Percentiles rank a stretch among this genome's conserved stretches.
These are phyloP conservation scores for Pterocles gutturalis DNA, from an alignment of 2,113 vertebrate genomes.

Conservation along the genomic window DNA sequence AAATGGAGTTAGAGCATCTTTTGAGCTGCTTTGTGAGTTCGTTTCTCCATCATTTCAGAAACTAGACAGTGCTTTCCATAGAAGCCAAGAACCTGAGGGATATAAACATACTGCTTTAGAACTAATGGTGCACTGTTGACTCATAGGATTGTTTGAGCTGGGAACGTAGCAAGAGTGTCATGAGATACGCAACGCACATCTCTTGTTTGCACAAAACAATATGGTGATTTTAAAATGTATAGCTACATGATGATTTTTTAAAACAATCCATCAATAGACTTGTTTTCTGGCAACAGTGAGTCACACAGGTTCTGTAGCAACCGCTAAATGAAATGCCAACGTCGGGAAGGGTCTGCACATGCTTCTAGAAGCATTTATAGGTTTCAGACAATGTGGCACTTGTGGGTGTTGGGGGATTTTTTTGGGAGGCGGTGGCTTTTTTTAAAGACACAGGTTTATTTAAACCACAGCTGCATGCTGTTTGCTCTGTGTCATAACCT, in stretches of 20 bases:
- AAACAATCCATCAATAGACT: not conserved
- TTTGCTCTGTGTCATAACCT: constrained; percentile 67
- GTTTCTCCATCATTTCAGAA: constrained; percentile 41
- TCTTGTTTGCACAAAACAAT: constrained; percentile 15
- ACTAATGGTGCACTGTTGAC: constrained; percentile 31
- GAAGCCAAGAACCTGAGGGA: not conserved
- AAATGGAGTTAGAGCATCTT: not conserved
- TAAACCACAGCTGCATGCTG: not conserved
- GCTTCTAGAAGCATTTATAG: not conserved
- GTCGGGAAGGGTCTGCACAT: not conserved
- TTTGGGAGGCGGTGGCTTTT: not conserved
- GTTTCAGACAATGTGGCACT: constrained; percentile 33
- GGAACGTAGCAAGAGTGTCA: not conserved
- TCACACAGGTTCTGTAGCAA: not conserved
- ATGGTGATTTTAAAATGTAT: constrained; percentile 33
- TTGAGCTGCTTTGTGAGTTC: not conserved
- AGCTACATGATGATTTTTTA: constrained; percentile 44
- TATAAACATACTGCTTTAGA: constrained; percentile 40
- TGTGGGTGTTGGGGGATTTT: not conserved
- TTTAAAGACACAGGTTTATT: constrained; percentile 47
- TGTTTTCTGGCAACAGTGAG: constrained; percentile 1
- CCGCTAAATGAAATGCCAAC: not conserved
- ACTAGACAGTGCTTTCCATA: constrained; percentile 36
- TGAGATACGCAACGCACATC: constrained; percentile 21
- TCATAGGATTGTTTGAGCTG: not conserved